phyloP scores from a whole-genome alignment of 2,888 invertebrate species.

The Dorcus hopei region DNA sequence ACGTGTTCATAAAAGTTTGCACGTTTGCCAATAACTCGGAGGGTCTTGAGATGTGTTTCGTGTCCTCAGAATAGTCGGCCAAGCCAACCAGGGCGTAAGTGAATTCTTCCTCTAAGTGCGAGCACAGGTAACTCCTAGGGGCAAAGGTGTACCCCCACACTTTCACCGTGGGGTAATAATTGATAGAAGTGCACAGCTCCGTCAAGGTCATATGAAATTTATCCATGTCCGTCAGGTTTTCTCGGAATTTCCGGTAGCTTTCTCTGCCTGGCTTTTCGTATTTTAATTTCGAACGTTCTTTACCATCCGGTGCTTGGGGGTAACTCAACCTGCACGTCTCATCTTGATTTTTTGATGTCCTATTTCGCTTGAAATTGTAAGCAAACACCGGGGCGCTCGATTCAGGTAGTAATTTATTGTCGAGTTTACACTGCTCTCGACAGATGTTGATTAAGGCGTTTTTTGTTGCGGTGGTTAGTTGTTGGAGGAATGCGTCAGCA shows the following conservation, averaged over 20 bases:
- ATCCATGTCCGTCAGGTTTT: constrained; percentile 97
- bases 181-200: constrained; percentile 94
- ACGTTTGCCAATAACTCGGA: constrained; percentile 93
- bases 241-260: constrained; percentile 92
- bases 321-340: constrained; percentile 43
- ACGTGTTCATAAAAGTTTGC: constrained; percentile 94
- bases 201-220: constrained; percentile 98
- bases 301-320: no score
- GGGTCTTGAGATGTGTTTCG: constrained; percentile 96
- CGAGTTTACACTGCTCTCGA: constrained; percentile 96
- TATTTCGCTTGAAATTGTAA: constrained; percentile 83
- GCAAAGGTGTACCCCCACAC: constrained; percentile 99
- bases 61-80: constrained; percentile 97
- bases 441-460: constrained; percentile 98
- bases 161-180: constrained; percentile 93
- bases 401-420: constrained; percentile 91
- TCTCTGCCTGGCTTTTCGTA: constrained; percentile 92
- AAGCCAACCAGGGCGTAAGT: constrained; percentile 92
- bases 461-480: constrained; percentile 98
- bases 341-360: constrained; percentile 89
- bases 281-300: constrained; percentile 52
- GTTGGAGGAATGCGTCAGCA: constrained; percentile 96
- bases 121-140: constrained; percentile 94
- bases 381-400: constrained; percentile 91
- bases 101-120: constrained; percentile 91